Evolutionary conservation across 2,888 invertebrate genomes (phyloP).

Genomic region (Pristionchus fissidentatus): DNA sequence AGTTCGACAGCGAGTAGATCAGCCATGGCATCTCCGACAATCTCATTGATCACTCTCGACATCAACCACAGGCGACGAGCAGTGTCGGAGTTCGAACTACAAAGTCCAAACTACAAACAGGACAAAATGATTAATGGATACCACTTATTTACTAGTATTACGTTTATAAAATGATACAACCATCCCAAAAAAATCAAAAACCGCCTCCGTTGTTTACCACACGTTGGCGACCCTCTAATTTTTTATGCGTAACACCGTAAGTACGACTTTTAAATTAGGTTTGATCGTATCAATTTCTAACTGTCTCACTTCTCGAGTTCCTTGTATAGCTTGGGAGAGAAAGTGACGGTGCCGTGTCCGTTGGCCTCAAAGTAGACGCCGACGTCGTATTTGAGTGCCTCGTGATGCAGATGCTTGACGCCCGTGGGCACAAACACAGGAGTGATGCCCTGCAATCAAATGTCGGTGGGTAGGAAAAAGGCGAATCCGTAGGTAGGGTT

Average conservation of each 20-base stretch:
- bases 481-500: not conserved
- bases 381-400: constrained; percentile 90
- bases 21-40: constrained; percentile 93
- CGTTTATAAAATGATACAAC: too few relatives aligned
- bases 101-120: not conserved
- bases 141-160: too few relatives aligned
- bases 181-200: too few relatives aligned
- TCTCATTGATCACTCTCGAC: constrained; percentile 68
- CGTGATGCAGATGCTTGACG: constrained; percentile 94
- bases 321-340: constrained; percentile 64
- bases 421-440: constrained; percentile 94
- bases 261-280: too few relatives aligned
- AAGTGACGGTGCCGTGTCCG: constrained; percentile 90
- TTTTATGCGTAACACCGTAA: not conserved
- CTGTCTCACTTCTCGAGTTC: constrained; percentile 54
- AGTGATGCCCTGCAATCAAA: constrained; percentile 84
- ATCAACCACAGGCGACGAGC: constrained; percentile 57
- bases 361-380: constrained; percentile 99
- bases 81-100: not conserved
- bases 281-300: too few relatives aligned
- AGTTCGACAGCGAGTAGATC: constrained; percentile 94
- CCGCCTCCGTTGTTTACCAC: too few relatives aligned
- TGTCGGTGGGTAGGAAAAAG: not conserved
- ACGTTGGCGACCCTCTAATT: not conserved
- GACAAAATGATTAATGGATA: too few relatives aligned